Conservation (phyloP, 2,888 invertebrate genomes). For the Cantharis rufa region DNA sequence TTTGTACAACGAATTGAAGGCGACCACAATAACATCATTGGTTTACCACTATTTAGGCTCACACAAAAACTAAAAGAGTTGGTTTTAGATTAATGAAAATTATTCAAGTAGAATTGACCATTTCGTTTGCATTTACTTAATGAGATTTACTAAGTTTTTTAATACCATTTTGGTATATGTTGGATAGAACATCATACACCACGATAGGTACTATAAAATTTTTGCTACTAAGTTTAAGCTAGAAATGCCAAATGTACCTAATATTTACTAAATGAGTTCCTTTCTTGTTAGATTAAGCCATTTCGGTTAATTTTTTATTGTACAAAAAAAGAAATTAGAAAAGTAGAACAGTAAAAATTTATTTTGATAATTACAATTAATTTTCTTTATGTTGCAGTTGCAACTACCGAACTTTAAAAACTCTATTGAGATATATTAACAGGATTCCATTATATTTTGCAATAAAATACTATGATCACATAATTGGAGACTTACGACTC, state of each 20-base stretch:
- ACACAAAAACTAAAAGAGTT: conserved; percentile 45
- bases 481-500: not conserved
- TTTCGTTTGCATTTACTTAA: not conserved
- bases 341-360: not conserved
- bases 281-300: not conserved
- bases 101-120: not conserved
- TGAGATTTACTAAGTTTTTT: not conserved
- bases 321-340: not conserved
- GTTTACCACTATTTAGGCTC: conserved; percentile 64
- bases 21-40: conserved; percentile 72
- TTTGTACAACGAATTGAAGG: conserved; percentile 67
- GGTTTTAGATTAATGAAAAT: conserved; percentile 14
- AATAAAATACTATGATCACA: not conserved
- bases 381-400: not conserved
- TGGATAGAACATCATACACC: not conserved
- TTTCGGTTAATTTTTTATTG: not conserved
- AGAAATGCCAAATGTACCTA: not conserved
- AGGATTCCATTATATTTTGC: not conserved
- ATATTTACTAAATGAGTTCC: not conserved
- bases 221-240: not conserved
- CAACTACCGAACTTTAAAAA: not conserved
- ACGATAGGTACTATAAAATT: not conserved
- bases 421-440: not conserved
- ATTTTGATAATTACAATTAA: not conserved
- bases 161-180: not conserved